Conservation (phyloP, 2,797 vertebrate genomes). For the Orestias chungarensis region DNA sequence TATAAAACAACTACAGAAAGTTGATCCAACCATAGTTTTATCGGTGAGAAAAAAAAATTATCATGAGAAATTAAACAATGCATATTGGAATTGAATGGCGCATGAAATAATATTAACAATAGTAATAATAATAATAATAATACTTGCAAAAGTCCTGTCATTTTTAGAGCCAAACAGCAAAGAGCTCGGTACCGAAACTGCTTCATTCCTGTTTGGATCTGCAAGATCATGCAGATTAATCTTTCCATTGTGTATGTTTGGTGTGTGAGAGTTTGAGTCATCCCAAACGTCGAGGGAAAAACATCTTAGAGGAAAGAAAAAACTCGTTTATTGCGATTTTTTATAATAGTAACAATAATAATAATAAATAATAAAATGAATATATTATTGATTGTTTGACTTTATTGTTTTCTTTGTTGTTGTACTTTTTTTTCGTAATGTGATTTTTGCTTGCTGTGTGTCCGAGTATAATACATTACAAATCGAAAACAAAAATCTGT, state of each 20-base stretch:
- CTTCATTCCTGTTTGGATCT: too few species aligned
- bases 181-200: conserved; percentile 21
- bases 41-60: too few species aligned
- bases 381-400: too few species aligned
- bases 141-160: too few species aligned
- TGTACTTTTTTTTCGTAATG: background rate
- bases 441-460: background rate
- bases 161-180: background rate
- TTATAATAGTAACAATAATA: too few species aligned
- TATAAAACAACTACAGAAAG: background rate
- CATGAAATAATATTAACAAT: background rate
- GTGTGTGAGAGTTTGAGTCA: conserved; percentile 2
- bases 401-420: background rate
- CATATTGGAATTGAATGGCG: too few species aligned
- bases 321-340: background rate
- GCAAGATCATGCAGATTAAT: conserved; percentile 11
- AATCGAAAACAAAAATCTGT: background rate
- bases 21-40: background rate
- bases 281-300: background rate
- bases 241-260: conserved; percentile 16
- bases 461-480: background rate
- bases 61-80: too few species aligned
- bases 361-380: too few species aligned
- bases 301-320: background rate
- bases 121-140: background rate